These are phyloP conservation scores for Puma concolor DNA, from an alignment of 2,113 vertebrate species.

Conservation along the genomic window DNA sequence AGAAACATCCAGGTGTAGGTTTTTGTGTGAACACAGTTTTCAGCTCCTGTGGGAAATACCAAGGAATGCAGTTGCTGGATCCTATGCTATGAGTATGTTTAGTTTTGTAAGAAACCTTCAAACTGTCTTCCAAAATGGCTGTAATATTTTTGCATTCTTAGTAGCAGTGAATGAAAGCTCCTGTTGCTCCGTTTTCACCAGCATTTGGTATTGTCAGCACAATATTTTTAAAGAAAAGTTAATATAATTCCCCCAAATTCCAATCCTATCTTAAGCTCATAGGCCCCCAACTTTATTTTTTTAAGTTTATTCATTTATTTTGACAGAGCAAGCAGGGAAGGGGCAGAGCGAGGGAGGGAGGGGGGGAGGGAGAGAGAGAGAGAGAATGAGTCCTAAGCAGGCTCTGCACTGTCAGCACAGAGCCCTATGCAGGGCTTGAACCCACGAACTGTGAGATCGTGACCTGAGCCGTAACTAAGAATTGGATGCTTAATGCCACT, in stretches of 20 bases:
- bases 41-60: not conserved
- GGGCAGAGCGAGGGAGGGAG: no score
- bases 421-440: no score
- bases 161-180: not conserved
- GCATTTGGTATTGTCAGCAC: not conserved
- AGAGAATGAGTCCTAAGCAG: no score
- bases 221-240: slow-evolving; percentile 8
- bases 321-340: no score
- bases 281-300: not conserved
- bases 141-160: not conserved
- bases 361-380: no score
- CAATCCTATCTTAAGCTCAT: not conserved
- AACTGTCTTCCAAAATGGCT: not conserved
- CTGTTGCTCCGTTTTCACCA: not conserved
- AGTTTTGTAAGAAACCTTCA: not conserved
- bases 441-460: no score
- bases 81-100: not conserved
- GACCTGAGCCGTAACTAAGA: no score
- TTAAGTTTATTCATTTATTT: no score
- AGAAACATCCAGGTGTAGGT: not conserved
- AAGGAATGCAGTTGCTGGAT: not conserved
- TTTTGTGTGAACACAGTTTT: not conserved
- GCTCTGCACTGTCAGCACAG: no score
- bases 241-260: not conserved
- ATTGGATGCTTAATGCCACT: no score